Evolutionary conservation across 2,888 invertebrate genomes (phyloP), one percentile per base, ranked within the genome.

Genomic region (Uloborus plumipes): DNA sequence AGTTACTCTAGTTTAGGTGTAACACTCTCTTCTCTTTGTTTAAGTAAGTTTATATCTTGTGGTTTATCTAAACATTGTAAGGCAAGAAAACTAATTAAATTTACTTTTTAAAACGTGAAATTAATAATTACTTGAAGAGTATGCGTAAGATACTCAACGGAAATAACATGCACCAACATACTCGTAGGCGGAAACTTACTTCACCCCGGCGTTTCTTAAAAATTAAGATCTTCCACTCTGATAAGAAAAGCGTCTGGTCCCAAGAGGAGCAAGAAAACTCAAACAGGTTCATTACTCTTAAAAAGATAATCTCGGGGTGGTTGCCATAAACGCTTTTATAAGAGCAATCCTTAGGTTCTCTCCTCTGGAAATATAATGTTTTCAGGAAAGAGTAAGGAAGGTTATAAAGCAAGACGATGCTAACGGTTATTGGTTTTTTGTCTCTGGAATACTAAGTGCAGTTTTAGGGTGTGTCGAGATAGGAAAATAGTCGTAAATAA

Each of bases 401-500:
- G 79, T 66, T 79, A 61, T 79, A 79, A 79, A 67, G 66, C n/a
- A 58, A 58, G 59, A 50, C 61, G 66, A 74, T 50, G 73, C 73
- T 61, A 80, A 80, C 80, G 74, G 80, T 80, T 80, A 80, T 80
- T 80, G 80, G 80, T 62, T 80, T 73, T 80, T 80, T 80, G 80
- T 80, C 62, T 49, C 51, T 55, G 13, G 80, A 73, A 80, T 80
- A 80, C 73, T 73, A 69, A 80, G 73, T 69, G 66, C 67, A 74
- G 72, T 72, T 79, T 79, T 72, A 67, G 72, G 65, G 67, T 62
- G 69, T 72, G 72, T 50, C 66, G 61, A 66, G 72, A 72, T 72
- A 66, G 65, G 50, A 64, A 79, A 72, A 61, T 67, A 66, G 9
- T 47, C 55, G 69, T 69, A 73, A 72, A 72, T 73, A 66, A 73